These are phyloP conservation scores for Spodoptera frugiperda DNA, from an alignment of 1,140 invertebrate species.

Conservation along the genomic window DNA sequence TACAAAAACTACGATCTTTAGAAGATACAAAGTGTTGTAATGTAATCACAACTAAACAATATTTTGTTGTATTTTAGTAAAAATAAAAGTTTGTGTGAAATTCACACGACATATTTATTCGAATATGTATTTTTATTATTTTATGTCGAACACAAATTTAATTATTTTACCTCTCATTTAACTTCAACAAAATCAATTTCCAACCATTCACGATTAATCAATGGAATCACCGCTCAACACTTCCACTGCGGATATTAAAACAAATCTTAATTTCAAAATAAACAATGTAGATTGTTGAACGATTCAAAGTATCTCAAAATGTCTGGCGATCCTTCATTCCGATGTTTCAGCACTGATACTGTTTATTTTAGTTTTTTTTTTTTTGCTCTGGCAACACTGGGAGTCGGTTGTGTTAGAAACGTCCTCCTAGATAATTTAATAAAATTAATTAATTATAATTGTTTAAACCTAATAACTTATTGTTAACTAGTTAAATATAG, in stretches of 20 bases:
- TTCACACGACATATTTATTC: no score
- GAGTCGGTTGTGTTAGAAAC: no score
- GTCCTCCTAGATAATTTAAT: no score
- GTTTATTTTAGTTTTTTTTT: constrained; percentile 32
- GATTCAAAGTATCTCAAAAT: background rate
- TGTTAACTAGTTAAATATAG: no score
- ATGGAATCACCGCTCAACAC: background rate
- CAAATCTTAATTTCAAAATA: constrained; percentile 10
- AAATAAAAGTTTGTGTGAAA: no score
- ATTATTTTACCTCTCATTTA: background rate
- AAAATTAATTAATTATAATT: no score
- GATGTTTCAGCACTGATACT: background rate
- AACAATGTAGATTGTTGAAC: background rate
- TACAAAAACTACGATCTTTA: no score
- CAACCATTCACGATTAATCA: background rate
- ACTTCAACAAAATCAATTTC: background rate
- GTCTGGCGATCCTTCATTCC: background rate
- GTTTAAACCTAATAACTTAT: no score
- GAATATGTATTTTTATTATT: background rate
- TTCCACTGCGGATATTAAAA: background rate
- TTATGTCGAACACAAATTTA: background rate
- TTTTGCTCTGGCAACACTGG: no score
- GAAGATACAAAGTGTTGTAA: no score
- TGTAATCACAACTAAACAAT: no score
- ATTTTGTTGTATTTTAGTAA: no score